Evolutionary conservation across 1,140 invertebrate genomes (phyloP), one percentile per base, ranked within the genome.

Genomic region (Plodia interpunctella): DNA sequence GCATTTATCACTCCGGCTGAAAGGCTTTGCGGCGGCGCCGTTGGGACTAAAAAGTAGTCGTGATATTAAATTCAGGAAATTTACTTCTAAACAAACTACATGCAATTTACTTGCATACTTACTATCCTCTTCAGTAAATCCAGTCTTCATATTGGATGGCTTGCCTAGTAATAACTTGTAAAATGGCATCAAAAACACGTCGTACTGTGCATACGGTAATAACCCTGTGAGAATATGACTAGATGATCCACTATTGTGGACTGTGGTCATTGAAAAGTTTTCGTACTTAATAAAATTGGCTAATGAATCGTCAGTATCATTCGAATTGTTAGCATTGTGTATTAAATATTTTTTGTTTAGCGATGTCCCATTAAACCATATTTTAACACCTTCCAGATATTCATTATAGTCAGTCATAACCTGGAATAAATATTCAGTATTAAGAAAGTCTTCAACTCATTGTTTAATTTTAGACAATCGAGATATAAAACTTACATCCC

Each of bases 301-400:
- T 64, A 87, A 65, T 74, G 76, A 82, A 60, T 84, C 78, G 32
- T 75, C 60, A 19, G 64, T 60, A 68, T 58, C 54, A 68, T 87
- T 89, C 44, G 74, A 66, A 57, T 72, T 65, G 49, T 75, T 68
- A 30, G 63, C 57, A 54, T 71, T 81, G 54, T 85, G 82, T 57
- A 78, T 59, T 44, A 72, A 69, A 55, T 78, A 68, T 66, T 82
- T 73, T 53, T 69, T 60, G 67, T 87, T 88, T 18, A 86, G 50
- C 8, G 93, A 94, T 53, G 95, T 90, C 74, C 96, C 94, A 60
- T 97, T 94, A 81, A 97, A 99, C 60, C 97, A 94, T 59, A 99
- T 95, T 79, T 98, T 98, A 20, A 98, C 94, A 17, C 98, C 98
- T 91, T 98, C 96, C 2, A 98, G 91, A 68, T 92, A 92, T 80